These are phyloP conservation scores for Nautilus pompilius DNA, from an alignment of 1,140 invertebrate species.

Conservation along the genomic window DNA sequence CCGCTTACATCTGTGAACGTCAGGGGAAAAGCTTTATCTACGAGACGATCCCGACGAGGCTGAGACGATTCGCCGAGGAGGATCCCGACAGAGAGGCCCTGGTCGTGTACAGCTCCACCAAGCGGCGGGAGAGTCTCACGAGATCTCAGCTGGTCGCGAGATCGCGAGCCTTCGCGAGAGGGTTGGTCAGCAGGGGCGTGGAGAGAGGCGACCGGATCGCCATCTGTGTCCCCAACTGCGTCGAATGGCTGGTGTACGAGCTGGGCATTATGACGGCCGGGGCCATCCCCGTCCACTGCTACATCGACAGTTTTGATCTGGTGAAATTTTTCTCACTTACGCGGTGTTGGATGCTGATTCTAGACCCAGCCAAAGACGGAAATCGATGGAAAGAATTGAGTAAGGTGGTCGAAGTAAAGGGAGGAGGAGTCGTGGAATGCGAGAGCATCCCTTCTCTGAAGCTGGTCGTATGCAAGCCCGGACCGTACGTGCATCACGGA, in stretches of 20 bases:
- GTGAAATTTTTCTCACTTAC: not conserved
- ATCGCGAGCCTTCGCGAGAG: slow-evolving; percentile 1
- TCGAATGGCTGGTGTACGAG: not conserved
- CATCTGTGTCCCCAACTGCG: not conserved
- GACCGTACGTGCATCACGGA: not conserved
- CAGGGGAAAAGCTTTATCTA: no score
- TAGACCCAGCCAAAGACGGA: not conserved
- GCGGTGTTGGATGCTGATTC: not conserved
- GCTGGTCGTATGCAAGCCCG: not conserved
- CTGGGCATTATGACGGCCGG: not conserved
- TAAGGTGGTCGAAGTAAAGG: not conserved
- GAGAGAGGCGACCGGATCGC: slow-evolving; percentile 1
- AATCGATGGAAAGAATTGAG: not conserved
- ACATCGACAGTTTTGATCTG: not conserved
- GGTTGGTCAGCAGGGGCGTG: not conserved
- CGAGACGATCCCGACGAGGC: no score
- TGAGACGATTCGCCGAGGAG: no score
- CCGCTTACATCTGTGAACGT: no score
- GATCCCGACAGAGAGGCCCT: no score
- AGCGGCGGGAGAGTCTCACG: no score
- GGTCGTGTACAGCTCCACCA: no score
- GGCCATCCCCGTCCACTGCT: not conserved
- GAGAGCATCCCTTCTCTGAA: not conserved
- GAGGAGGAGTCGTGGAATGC: not conserved
- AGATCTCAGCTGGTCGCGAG: no score